Evolutionary conservation across 2,888 invertebrate species (phyloP).

Genomic region (Xestobium rufovillosum): DNA sequence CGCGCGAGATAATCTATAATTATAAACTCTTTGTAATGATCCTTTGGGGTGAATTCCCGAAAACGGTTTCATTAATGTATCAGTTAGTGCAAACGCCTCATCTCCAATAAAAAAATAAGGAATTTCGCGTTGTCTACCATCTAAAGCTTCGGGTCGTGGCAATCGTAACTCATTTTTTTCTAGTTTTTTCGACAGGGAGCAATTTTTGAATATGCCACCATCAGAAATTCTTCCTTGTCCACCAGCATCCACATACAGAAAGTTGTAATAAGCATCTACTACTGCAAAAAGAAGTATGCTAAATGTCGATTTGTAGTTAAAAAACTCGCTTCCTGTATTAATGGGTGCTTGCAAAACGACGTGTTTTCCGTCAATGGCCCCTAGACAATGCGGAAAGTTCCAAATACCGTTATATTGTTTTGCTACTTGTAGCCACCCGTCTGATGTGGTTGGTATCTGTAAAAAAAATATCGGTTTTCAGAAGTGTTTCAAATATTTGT

Average conservation of each 20-base stretch:
- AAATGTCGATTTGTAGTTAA: too few species aligned
- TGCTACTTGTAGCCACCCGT: constrained; percentile 7
- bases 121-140: constrained; percentile 16
- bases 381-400: constrained; percentile 11
- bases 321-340: too few species aligned
- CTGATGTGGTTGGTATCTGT: constrained; percentile 12
- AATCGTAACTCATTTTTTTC: constrained; percentile 10
- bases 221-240: too few species aligned
- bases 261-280: too few species aligned
- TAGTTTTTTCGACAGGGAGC: constrained; percentile 12
- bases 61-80: constrained; percentile 23
- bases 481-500: too few species aligned
- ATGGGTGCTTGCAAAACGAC: too few species aligned
- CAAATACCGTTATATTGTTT: constrained; percentile 5
- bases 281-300: too few species aligned
- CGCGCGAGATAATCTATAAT: too few species aligned
- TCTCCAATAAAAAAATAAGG: constrained; percentile 28
- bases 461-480: too few species aligned
- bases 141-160: constrained; percentile 16
- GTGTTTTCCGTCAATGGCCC: too few species aligned
- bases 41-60: constrained; percentile 15
- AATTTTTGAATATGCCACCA: too few species aligned
- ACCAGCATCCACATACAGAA: too few species aligned
- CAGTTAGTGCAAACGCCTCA: constrained; percentile 23
- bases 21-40: constrained; percentile 23